Percentiles rank a stretch among this genome's conserved stretches.
Evolutionary conservation across 2,888 invertebrate species (phyloP).

Genomic region (Phlogophora meticulosa): DNA sequence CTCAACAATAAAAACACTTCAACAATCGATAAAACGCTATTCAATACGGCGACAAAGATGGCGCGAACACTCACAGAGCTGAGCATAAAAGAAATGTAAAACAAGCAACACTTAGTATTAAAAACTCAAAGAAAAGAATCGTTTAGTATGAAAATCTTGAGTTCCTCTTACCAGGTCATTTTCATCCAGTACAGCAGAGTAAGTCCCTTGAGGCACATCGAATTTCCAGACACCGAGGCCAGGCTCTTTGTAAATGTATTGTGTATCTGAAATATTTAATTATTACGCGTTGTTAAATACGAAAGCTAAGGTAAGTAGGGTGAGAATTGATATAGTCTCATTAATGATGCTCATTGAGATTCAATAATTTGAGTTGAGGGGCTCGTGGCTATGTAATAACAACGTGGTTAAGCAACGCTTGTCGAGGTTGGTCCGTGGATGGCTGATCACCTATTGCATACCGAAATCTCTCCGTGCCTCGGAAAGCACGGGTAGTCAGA

Average conservation of each 20-base stretch:
- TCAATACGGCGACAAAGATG: background rate
- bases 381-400: no score
- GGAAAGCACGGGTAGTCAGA: no score
- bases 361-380: no score
- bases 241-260: conserved; percentile 80
- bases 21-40: background rate
- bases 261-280: conserved; percentile 76
- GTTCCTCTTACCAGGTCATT: conserved; percentile 79
- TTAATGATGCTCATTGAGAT: background rate
- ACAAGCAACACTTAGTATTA: background rate
- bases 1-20: conserved; percentile 5
- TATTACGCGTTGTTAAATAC: conserved; percentile 2
- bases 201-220: conserved; percentile 72
- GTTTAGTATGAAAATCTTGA: background rate
- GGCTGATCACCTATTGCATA: no score
- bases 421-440: no score
- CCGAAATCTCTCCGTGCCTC: no score
- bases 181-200: conserved; percentile 73
- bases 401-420: no score
- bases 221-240: conserved; percentile 78
- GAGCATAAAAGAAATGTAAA: background rate
- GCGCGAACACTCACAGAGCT: background rate
- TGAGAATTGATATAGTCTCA: conserved; percentile 25
- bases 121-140: background rate
- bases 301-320: conserved; percentile 35